A percentile compares a stretch with the other conserved stretches of the same genome.
Evolutionary conservation across 2,113 vertebrate species (phyloP).

Genomic region (Fregetta grallaria): DNA sequence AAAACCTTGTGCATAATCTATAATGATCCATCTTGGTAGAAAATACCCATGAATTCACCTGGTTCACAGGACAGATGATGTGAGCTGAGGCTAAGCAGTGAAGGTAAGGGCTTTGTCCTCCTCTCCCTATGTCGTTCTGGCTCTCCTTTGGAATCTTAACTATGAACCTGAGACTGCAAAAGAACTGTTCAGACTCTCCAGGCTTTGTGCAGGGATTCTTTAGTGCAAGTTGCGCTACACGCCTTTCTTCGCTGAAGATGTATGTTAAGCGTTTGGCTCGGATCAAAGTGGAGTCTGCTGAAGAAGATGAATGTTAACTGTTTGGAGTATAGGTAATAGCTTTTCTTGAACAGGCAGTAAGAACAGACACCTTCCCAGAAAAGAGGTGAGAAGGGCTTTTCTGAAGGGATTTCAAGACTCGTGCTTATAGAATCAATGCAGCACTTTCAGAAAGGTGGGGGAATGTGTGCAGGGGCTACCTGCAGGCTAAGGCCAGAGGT

Average conservation of each 20-base stretch:
- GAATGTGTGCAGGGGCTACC: background rate
- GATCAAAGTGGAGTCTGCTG: background rate
- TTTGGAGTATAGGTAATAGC: background rate
- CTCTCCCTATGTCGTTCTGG: no score
- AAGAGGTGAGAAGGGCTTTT: background rate
- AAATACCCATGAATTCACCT: background rate
- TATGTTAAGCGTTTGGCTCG: background rate
- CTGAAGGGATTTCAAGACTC: background rate
- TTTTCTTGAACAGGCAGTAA: background rate
- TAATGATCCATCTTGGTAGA: background rate
- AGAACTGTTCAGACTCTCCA: background rate
- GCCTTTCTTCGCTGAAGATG: background rate
- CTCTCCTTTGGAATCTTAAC: background rate
- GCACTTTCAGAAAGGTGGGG: background rate
- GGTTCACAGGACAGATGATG: background rate
- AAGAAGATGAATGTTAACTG: background rate
- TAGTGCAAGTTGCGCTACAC: fast-evolving
- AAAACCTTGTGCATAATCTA: background rate
- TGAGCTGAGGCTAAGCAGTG: background rate
- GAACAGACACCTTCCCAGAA: background rate
- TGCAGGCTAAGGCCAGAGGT: background rate
- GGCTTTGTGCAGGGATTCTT: background rate
- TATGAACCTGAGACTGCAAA: background rate
- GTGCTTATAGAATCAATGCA: background rate
- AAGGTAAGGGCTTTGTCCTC: background rate